phyloP scores from a whole-genome alignment of 1,140 invertebrate genomes.

The Coelopa frigida region DNA sequence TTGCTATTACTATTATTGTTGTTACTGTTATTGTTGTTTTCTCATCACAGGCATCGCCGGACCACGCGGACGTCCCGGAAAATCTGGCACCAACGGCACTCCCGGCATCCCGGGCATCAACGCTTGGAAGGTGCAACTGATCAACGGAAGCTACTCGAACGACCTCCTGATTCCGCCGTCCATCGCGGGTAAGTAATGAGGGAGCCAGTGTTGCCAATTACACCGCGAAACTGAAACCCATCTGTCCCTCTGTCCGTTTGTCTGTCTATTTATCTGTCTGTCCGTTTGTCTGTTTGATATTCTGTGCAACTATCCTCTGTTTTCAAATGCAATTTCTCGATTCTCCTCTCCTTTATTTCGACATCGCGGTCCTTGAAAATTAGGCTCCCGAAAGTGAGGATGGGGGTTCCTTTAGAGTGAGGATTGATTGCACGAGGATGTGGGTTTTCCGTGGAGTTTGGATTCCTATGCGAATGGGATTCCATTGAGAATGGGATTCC shows the following conservation, averaged over 20 bases:
- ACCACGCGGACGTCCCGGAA: slow-evolving; percentile 60
- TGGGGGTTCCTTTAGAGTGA: no score
- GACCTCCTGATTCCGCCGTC: slow-evolving; percentile 71
- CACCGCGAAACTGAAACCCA: not conserved
- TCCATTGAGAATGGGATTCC: no score
- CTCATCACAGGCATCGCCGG: slow-evolving; percentile 54
- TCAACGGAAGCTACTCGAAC: slow-evolving; percentile 53
- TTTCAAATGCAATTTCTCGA: no score
- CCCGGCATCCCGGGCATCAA: slow-evolving; percentile 66
- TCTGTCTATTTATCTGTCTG: not conserved
- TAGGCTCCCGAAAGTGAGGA: no score
- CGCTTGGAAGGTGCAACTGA: slow-evolving; percentile 56
- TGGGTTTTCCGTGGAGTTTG: no score
- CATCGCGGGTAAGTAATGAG: slow-evolving; percentile 55
- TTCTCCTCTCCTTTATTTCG: no score
- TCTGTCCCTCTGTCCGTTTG: not conserved
- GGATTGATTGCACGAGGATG: no score
- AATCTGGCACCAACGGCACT: slow-evolving; percentile 58
- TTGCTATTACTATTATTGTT: not conserved
- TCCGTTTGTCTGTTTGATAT: no score
- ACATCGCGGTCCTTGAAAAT: no score
- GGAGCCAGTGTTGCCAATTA: not conserved
- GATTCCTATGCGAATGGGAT: no score
- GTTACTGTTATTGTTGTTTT: not conserved
- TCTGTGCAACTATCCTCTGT: no score